Evolutionary conservation across 2,888 invertebrate genomes (phyloP).

Genomic region (Xylophagus ater): DNA sequence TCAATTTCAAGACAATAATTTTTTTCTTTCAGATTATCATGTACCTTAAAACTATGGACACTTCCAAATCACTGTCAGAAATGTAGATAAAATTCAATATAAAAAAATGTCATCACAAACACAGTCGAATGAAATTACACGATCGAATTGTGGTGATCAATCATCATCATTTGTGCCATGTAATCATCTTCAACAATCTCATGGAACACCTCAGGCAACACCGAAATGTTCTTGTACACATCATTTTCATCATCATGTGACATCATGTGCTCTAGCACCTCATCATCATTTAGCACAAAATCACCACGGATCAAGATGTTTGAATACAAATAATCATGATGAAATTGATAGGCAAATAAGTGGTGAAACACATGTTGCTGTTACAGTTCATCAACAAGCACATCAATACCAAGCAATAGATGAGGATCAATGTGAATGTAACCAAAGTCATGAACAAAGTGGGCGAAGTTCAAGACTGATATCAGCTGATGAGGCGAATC

Average conservation of each 20-base stretch:
- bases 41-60: too few relatives aligned
- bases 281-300: slow-evolving; percentile 16
- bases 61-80: too few relatives aligned
- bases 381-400: slow-evolving; percentile 18
- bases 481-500: slow-evolving; percentile 22
- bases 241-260: slow-evolving; percentile 37
- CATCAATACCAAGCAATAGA: slow-evolving; percentile 19
- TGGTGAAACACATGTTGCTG: slow-evolving; percentile 23
- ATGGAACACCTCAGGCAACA: slow-evolving; percentile 5
- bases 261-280: slow-evolving; percentile 27
- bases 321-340: slow-evolving; percentile 4
- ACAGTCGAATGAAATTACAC: slow-evolving; percentile 4
- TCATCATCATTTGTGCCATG: slow-evolving; percentile 18
- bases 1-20: too few relatives aligned
- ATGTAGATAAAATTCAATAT: neutral
- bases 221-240: slow-evolving; percentile 26
- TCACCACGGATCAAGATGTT: neutral
- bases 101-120: slow-evolving; percentile 9
- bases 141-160: slow-evolving; percentile 10
- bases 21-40: too few relatives aligned
- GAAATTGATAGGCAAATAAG: slow-evolving; percentile 21
- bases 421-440: slow-evolving; percentile 17
- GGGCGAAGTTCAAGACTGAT: slow-evolving; percentile 19
- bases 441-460: slow-evolving; percentile 17
- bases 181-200: slow-evolving; percentile 12